These are phyloP conservation scores for Thryonomys swinderianus DNA, from an alignment of 2,113 vertebrate species.

Conservation along the genomic window DNA sequence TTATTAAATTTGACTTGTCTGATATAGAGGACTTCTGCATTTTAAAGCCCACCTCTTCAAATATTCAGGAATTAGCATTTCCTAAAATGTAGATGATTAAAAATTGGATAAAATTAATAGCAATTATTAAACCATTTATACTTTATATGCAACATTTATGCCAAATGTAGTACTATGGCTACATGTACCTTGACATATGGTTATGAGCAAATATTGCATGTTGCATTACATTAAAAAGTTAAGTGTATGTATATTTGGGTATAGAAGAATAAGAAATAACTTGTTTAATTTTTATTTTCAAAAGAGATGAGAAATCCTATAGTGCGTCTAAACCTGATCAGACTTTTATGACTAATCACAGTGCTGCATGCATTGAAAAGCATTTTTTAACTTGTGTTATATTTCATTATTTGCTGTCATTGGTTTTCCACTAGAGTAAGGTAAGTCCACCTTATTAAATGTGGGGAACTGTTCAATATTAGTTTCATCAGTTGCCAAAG, in stretches of 20 bases:
- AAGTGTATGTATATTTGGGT: constrained; percentile 74
- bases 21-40: constrained; percentile 65
- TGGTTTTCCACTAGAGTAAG: constrained; percentile 99
- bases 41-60: constrained; percentile 70
- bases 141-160: constrained; percentile 85
- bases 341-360: constrained; percentile 97
- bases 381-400: constrained; percentile 99
- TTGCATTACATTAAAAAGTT: constrained; percentile 84
- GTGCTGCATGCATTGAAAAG: constrained; percentile 95
- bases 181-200: constrained; percentile 83
- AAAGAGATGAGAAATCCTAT: constrained; percentile 91
- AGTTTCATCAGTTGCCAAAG: constrained; percentile 19
- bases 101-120: constrained; percentile 70
- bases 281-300: constrained; percentile 92
- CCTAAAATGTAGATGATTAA: constrained; percentile 70
- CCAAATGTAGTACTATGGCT: constrained; percentile 83
- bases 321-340: constrained; percentile 92
- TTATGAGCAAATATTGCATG: constrained; percentile 88
- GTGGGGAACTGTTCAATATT: constrained; percentile 51
- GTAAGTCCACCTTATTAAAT: constrained; percentile 92
- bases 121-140: constrained; percentile 72
- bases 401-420: constrained; percentile 99
- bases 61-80: constrained; percentile 75
- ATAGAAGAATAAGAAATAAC: constrained; percentile 87
- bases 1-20: constrained; percentile 77